Percentiles rank a stretch among this genome's conserved stretches.
Conservation (phyloP, 2,888 invertebrate species). For the Aricia artaxerxes region DNA sequence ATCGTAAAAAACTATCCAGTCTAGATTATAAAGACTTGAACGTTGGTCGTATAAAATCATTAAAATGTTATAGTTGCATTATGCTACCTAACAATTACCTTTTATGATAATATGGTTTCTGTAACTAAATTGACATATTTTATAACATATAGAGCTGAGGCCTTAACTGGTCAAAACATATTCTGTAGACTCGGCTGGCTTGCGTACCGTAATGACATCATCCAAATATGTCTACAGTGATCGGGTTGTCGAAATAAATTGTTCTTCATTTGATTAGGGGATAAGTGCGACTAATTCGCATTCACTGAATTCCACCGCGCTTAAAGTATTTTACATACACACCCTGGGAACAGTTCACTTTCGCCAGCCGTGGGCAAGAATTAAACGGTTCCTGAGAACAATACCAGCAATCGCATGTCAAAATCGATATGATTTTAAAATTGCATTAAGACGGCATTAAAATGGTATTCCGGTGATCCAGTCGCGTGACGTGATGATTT, state of each 20-base stretch:
- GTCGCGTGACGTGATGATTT: constrained; percentile 71
- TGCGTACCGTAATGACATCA: not conserved
- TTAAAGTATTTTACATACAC: not conserved
- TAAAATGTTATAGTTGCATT: not conserved
- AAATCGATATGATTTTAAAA: constrained; percentile 31
- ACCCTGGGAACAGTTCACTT: not conserved
- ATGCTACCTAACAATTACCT: not conserved
- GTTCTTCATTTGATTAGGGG: not conserved
- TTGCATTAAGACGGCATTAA: constrained; percentile 40
- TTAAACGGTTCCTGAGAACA: constrained; percentile 17
- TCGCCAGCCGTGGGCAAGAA: constrained; percentile 12
- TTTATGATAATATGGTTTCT: too few species aligned
- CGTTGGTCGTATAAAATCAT: not conserved
- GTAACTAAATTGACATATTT: too few species aligned
- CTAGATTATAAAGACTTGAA: not conserved
- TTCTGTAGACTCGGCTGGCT: too few species aligned
- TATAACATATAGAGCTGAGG: too few species aligned
- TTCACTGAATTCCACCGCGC: not conserved
- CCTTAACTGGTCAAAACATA: too few species aligned
- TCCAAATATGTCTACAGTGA: not conserved
- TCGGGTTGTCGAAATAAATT: not conserved
- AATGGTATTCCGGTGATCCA: constrained; percentile 43
- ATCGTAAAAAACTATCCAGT: not conserved
- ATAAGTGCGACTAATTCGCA: not conserved
- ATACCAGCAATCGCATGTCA: constrained; percentile 33